Percentiles rank a stretch among this genome's conserved stretches.
Evolutionary conservation across 2,888 invertebrate genomes (phyloP).

Genomic region (Aplocera efformata): DNA sequence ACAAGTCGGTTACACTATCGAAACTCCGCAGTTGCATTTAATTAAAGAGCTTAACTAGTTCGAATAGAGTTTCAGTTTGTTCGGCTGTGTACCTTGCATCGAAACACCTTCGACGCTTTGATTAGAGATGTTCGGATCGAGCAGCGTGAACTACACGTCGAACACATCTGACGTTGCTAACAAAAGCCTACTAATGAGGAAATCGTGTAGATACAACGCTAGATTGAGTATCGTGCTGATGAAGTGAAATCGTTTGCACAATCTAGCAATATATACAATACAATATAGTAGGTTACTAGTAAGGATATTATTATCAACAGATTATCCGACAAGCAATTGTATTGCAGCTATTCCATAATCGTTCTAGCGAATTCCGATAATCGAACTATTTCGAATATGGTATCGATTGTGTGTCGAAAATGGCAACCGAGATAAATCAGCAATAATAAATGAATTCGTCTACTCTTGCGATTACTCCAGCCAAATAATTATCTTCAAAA

Average conservation of each 20-base stretch:
- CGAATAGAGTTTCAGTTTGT: conserved; percentile 27
- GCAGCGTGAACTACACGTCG: no score
- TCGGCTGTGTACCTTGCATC: background rate
- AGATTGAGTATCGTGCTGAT: conserved; percentile 52
- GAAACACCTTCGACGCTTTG: conserved; percentile 52
- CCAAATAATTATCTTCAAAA: no score
- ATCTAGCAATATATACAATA: conserved; percentile 26
- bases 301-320: conserved; percentile 10
- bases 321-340: conserved; percentile 6
- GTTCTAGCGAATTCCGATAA: no score
- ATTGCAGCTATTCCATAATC: background rate
- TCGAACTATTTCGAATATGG: no score
- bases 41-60: conserved; percentile 15
- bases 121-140: conserved; percentile 44
- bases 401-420: no score
- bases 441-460: no score
- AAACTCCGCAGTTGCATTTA: conserved; percentile 14
- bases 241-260: conserved; percentile 63
- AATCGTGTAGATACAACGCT: conserved; percentile 57
- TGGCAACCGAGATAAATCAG: no score
- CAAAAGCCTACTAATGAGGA: conserved; percentile 74
- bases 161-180: conserved; percentile 39
- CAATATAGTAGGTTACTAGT: conserved; percentile 23
- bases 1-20: conserved; percentile 31
- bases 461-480: no score